Conservation (phyloP, 2,113 vertebrate genomes). For the Phoxinus phoxinus region DNA sequence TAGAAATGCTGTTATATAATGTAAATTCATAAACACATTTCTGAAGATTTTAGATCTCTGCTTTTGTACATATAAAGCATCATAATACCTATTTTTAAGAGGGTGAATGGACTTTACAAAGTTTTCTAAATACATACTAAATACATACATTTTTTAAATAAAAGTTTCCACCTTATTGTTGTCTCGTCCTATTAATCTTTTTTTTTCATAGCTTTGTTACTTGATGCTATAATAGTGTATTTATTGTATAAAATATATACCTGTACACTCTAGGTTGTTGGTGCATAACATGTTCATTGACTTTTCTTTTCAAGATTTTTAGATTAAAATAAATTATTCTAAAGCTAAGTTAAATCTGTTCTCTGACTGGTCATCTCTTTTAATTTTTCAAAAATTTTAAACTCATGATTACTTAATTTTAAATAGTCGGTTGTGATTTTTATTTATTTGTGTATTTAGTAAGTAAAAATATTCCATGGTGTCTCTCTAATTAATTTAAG, state of each 20-base stretch:
- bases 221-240: not conserved
- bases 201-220: not conserved
- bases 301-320: not conserved
- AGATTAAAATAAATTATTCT: not conserved
- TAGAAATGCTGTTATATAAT: conserved; percentile 23
- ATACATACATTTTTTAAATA: not conserved
- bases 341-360: not conserved
- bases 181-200: not conserved
- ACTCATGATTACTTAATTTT: not conserved
- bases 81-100: not conserved
- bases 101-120: not conserved
- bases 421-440: not conserved
- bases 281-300: not conserved
- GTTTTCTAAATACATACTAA: not conserved
- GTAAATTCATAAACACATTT: conserved; percentile 33
- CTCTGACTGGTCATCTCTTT: not conserved
- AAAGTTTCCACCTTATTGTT: not conserved
- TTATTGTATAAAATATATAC: not conserved
- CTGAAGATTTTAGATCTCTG: not conserved
- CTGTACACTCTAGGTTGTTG: not conserved
- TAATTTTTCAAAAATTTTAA: not conserved
- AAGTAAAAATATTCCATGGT: not conserved
- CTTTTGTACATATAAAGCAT: not conserved
- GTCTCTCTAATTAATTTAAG: not conserved
- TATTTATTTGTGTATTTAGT: not conserved